Evolutionary conservation across 2,888 invertebrate species (phyloP).

Genomic region (Dolomedes plantarius): DNA sequence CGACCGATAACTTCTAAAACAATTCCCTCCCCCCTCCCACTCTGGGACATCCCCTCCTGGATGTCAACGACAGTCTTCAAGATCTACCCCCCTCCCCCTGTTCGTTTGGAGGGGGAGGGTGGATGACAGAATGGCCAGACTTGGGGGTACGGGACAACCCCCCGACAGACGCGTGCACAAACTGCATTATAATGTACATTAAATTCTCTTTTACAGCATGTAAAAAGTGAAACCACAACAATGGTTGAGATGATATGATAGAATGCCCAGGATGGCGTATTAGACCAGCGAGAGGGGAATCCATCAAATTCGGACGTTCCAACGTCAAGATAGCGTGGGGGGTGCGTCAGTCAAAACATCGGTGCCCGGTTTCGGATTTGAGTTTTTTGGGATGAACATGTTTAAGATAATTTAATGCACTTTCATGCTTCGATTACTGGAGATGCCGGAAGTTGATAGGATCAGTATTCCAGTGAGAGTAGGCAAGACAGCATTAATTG

Average conservation of each 20-base stretch:
- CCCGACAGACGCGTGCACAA: slow-evolving; percentile 14
- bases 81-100: slow-evolving; percentile 4
- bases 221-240: slow-evolving; percentile 69
- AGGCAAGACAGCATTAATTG: no score
- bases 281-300: no score
- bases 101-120: not conserved
- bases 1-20: slow-evolving; percentile 69
- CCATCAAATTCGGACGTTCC: slow-evolving; percentile 51
- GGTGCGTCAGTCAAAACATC: not conserved
- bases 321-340: slow-evolving; percentile 9
- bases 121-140: not conserved
- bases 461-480: no score
- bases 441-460: no score
- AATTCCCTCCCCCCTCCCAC: slow-evolving; percentile 52
- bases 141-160: not conserved
- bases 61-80: slow-evolving; percentile 39
- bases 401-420: not conserved
- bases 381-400: not conserved
- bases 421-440: not conserved
- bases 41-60: slow-evolving; percentile 16
- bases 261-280: slow-evolving; percentile 29
- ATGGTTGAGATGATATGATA: slow-evolving; percentile 48
- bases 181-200: slow-evolving; percentile 71
- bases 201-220: slow-evolving; percentile 66
- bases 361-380: no score